Evolutionary conservation across 2,888 invertebrate genomes (phyloP).

Genomic region (Drosophila ustulata): DNA sequence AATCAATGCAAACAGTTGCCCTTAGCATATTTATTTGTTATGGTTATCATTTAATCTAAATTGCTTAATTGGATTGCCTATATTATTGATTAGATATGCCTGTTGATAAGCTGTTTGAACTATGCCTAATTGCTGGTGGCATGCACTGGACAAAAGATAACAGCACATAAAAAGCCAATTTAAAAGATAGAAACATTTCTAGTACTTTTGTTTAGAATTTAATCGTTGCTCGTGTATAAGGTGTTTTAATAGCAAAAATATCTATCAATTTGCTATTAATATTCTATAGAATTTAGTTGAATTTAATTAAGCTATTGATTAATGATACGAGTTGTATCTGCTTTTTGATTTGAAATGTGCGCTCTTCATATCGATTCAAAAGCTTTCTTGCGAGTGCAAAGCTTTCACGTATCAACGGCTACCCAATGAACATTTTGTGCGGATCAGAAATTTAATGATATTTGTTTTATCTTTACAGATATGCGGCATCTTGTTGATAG

Average conservation of each 20-base stretch:
- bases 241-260: background rate
- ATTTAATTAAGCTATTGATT: background rate
- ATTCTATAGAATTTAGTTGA: background rate
- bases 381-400: conserved; percentile 11
- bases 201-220: background rate
- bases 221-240: background rate
- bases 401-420: conserved; percentile 31
- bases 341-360: background rate
- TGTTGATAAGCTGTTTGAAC: conserved; percentile 25
- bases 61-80: conserved; percentile 38
- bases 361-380: background rate
- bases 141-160: background rate
- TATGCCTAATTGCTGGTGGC: conserved; percentile 1
- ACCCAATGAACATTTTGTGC: conserved; percentile 31
- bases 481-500: conserved; percentile 89
- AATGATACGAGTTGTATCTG: background rate
- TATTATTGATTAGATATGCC: conserved; percentile 44
- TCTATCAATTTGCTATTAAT: background rate
- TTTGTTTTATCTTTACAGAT: conserved; percentile 85
- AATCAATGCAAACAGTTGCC: conserved; percentile 55
- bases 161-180: background rate
- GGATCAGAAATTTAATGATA: background rate
- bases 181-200: background rate
- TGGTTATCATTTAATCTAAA: conserved; percentile 52
- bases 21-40: conserved; percentile 41